phyloP scores from a whole-genome alignment of 2,888 invertebrate species.

The Lagria hirta region DNA sequence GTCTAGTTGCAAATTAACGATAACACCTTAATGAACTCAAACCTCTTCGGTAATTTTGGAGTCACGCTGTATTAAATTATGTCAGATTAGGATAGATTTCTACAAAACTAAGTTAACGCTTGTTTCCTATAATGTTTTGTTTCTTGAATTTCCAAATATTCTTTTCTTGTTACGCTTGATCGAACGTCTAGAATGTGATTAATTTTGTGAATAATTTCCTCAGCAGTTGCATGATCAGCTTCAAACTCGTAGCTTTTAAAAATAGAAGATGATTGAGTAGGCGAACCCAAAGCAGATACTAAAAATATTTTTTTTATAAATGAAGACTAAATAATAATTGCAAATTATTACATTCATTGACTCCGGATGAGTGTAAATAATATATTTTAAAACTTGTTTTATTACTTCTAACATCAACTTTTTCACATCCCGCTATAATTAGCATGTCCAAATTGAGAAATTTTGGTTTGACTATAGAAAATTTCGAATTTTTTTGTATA shows the following conservation, averaged over 20 bases:
- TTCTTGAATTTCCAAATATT: conserved; percentile 77
- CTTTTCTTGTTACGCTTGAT: conserved; percentile 76
- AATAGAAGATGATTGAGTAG: conserved; percentile 49
- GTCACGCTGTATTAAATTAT: too few relatives aligned
- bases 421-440: conserved; percentile 82
- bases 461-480: conserved; percentile 63
- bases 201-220: conserved; percentile 84
- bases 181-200: conserved; percentile 83
- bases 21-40: too few relatives aligned
- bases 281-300: conserved; percentile 37
- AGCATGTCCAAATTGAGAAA: conserved; percentile 86
- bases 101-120: conserved; percentile 19
- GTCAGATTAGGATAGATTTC: too few relatives aligned
- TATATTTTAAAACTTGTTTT: conserved; percentile 75
- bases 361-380: conserved; percentile 54
- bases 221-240: conserved; percentile 71
- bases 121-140: conserved; percentile 65
- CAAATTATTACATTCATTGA: conserved; percentile 4
- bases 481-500: conserved; percentile 66
- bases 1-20: too few relatives aligned
- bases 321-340: conserved; percentile 1
- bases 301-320: conserved; percentile 10
- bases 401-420: conserved; percentile 69
- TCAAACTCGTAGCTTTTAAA: conserved; percentile 91
- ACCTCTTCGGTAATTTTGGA: too few relatives aligned